A percentile compares a stretch with the other conserved stretches of the same genome.
These are phyloP conservation scores for Caranx melampygus DNA, from an alignment of 2,113 vertebrate species.

Conservation along the genomic window DNA sequence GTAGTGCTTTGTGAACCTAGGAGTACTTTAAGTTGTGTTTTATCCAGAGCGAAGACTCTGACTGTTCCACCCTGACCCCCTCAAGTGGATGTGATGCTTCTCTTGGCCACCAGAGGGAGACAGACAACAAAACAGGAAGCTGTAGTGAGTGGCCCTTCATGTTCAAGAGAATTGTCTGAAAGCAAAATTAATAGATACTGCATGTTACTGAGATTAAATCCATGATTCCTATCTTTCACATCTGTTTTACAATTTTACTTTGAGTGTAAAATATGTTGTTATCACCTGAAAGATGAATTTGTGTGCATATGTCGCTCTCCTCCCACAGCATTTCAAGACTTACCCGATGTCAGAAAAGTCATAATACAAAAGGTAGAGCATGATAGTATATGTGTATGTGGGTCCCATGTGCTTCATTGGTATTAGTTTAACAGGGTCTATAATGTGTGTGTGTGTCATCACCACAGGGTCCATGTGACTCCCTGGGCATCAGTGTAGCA, in stretches of 20 bases:
- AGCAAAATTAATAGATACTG: not conserved
- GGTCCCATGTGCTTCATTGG: slow-evolving; percentile 9
- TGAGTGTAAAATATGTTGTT: not conserved
- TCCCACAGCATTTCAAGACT: slow-evolving; percentile 51
- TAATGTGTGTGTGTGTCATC: slow-evolving; percentile 14
- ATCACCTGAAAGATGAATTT: not conserved
- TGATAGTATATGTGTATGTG: not conserved
- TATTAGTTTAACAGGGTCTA: slow-evolving; percentile 6
- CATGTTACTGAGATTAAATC: too few species aligned
- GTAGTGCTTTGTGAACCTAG: slow-evolving; percentile 69
- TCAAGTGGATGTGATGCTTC: slow-evolving; percentile 61
- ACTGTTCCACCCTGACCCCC: slow-evolving; percentile 73
- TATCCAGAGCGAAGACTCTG: slow-evolving; percentile 80
- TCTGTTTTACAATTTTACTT: not conserved
- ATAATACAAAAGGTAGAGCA: slow-evolving; percentile 68
- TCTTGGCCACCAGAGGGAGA: slow-evolving; percentile 72
- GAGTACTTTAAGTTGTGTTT: slow-evolving; percentile 80
- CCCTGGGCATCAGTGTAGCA: slow-evolving; percentile 89
- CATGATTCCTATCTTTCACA: not conserved
- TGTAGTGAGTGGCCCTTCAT: slow-evolving; percentile 40
- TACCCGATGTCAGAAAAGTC: slow-evolving; percentile 57
- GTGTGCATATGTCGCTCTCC: not conserved
- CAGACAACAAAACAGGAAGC: slow-evolving; percentile 51
- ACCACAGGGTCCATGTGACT: slow-evolving; percentile 87
- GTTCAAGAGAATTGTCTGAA: not conserved